Evolutionary conservation across 2,113 vertebrate species (phyloP), one percentile per base, ranked within the genome.

Genomic region (Noturus placidus): DNA sequence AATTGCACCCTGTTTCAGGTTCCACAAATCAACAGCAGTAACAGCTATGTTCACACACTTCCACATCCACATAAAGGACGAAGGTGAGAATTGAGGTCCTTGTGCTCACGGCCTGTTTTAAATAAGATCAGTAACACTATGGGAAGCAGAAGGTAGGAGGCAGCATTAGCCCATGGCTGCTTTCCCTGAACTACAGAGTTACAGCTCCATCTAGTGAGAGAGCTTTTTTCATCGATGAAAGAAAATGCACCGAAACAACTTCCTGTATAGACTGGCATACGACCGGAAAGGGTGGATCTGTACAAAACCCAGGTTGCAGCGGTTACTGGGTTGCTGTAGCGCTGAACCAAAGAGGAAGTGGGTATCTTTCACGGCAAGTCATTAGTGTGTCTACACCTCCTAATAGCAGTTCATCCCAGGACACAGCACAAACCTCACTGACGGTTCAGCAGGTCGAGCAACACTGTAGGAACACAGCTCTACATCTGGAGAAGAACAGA

Each of bases 181-280:
- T 61, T 35, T 22, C 27, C n/a, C 65, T 38, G 7, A 54, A 85
- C 56, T 57, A 83, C 70, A 82, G 88, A 85, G 91, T 69, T 80
- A 85, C 86, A 87, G 88, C 88, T 67, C 91, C 91, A 90, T 87
- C 91, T 91, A 91, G 87, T 46, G 91, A 14, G 5, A 38, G 56
- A 38, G 5, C 2, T 38, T 76, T 84, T 86, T 33, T 33, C 17
- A 7, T 72, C 78, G 17, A 50, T 42, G 42, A 52, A 13, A 78
- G n/a, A 5, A 54, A 61, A 65, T 20, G 15, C 69, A 86, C 35
- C 67, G 46, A 56, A 87, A 69, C 27, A 27, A 63, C 27, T 9
- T 52, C 46, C 19, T 67, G 30, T 50, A n/a, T 27, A 63, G 33
- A 65, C 79, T 76, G 79, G 46, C 38, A 79, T 9, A 38, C 5